Percentiles rank a stretch among this genome's conserved stretches.
These are phyloP conservation scores for Colinus virginianus DNA, from an alignment of 2,113 vertebrate genomes.

Conservation along the genomic window DNA sequence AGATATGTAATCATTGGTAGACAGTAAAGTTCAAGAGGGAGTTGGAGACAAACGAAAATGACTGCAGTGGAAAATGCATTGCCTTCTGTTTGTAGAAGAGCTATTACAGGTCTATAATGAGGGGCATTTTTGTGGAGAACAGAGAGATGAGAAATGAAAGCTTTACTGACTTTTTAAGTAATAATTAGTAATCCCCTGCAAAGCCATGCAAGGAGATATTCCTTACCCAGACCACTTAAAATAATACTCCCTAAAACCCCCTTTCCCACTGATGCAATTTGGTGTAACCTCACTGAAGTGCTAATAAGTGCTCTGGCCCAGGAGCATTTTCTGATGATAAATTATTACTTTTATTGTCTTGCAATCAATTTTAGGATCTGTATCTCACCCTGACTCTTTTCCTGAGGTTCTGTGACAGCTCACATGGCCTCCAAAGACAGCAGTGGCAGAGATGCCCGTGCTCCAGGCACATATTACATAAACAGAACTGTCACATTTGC, in stretches of 20 bases:
- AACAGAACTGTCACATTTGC: background rate
- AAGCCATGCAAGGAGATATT: background rate
- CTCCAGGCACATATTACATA: background rate
- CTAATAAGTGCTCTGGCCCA: background rate
- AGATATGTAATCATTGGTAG: slow-evolving; percentile 22
- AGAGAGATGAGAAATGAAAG: background rate
- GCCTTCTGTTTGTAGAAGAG: background rate
- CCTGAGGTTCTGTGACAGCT: background rate
- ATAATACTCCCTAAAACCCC: background rate
- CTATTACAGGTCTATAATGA: background rate
- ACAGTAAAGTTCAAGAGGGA: background rate
- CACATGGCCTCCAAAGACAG: fast-evolving
- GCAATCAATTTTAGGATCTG: background rate
- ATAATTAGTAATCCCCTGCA: background rate
- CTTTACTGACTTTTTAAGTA: background rate
- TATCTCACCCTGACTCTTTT: background rate
- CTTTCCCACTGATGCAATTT: slow-evolving; percentile 29
- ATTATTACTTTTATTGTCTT: background rate
- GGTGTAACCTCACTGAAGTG: background rate
- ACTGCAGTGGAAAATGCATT: background rate
- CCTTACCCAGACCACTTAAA: background rate
- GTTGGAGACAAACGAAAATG: background rate
- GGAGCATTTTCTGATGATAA: background rate
- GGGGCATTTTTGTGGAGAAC: background rate
- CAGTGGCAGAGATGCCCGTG: fast-evolving